Evolutionary conservation across 2,888 invertebrate species (phyloP).

Genomic region (Euproctis similis): DNA sequence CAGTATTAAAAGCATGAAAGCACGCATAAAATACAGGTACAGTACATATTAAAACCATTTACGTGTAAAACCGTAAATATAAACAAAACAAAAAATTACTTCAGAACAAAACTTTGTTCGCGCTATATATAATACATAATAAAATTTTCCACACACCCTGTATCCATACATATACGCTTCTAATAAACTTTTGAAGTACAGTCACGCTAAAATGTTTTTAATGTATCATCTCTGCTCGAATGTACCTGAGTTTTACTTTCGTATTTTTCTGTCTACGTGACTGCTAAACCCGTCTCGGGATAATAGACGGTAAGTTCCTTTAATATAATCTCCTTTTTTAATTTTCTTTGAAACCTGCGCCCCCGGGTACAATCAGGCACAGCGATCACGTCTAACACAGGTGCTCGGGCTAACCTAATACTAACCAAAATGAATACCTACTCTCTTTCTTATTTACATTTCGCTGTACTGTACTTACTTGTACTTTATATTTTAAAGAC

Average conservation of each 20-base stretch:
- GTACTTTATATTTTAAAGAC: no score
- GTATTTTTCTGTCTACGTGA: conserved; percentile 30
- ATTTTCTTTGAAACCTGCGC: conserved; percentile 32
- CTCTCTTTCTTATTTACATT: conserved; percentile 23
- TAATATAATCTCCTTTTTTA: conserved; percentile 33
- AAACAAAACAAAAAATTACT: conserved; percentile 6
- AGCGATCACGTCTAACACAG: conserved; percentile 44
- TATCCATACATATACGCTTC: conserved; percentile 2
- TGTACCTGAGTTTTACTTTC: conserved; percentile 9
- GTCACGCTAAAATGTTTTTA: conserved; percentile 5
- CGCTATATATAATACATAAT: conserved; percentile 2
- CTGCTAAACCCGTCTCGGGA: conserved; percentile 26
- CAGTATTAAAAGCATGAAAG: no score
- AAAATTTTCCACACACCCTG: conserved; percentile 5
- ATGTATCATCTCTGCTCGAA: conserved; percentile 5
- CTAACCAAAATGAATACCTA: conserved; percentile 40
- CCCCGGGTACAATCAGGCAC: conserved; percentile 18
- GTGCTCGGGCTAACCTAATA: conserved; percentile 40
- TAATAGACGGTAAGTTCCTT: conserved; percentile 30
- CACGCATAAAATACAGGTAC: not conserved
- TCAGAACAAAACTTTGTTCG: conserved; percentile 5
- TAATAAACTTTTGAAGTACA: conserved; percentile 3
- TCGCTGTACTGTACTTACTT: no score
- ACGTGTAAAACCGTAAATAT: conserved; percentile 5
- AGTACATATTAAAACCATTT: not conserved